phyloP scores from a whole-genome alignment of 2,797 vertebrate species.

The Fratercula arctica region DNA sequence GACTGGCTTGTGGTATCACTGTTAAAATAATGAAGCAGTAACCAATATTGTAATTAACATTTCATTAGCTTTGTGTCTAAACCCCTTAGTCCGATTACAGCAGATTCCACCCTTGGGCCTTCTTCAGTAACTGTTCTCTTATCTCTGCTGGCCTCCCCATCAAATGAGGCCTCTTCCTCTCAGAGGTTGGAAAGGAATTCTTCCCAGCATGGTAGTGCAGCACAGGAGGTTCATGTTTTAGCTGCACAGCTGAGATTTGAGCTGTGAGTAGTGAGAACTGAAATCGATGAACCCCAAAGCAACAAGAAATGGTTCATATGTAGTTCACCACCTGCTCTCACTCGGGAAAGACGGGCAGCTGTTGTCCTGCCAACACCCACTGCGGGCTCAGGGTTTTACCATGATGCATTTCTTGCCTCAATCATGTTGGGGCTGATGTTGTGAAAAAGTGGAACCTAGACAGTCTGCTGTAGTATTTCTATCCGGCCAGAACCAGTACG shows the following conservation, averaged over 20 bases:
- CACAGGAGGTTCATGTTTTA: neutral
- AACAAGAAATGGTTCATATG: neutral
- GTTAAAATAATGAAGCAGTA: neutral
- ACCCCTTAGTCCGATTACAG: neutral
- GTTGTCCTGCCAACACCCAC: neutral
- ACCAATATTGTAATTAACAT: neutral
- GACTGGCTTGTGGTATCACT: neutral
- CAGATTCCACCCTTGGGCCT: neutral
- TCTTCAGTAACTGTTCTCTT: neutral
- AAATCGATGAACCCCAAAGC: neutral
- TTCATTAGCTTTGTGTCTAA: neutral
- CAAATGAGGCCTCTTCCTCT: neutral
- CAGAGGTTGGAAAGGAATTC: neutral
- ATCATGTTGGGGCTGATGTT: neutral
- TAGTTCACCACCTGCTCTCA: conserved; percentile 34
- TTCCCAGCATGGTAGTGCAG: neutral
- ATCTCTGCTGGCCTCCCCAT: neutral
- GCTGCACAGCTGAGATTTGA: neutral
- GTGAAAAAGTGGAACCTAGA: neutral
- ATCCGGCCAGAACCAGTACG: neutral
- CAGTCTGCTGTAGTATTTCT: neutral
- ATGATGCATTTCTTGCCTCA: neutral
- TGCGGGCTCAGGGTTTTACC: neutral
- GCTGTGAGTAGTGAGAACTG: neutral
- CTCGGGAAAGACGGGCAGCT: conserved; percentile 16